A percentile compares a stretch with the other conserved stretches of the same genome.
These are phyloP conservation scores for Xenopus petersii DNA, from an alignment of 2,797 vertebrate genomes.

Conservation along the genomic window DNA sequence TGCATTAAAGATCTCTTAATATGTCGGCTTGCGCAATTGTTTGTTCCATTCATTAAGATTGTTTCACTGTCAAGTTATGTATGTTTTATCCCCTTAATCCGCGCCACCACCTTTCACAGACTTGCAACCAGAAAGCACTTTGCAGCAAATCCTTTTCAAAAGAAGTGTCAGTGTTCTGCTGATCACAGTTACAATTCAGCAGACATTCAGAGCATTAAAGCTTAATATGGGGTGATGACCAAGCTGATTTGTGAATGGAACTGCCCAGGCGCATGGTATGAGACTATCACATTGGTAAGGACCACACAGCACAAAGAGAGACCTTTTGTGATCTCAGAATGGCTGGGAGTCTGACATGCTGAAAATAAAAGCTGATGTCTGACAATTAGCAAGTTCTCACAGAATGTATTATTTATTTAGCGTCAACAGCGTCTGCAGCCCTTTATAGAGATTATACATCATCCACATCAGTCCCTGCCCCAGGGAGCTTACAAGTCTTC, in stretches of 20 bases:
- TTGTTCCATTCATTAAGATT: neutral
- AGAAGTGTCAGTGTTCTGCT: constrained; percentile 15
- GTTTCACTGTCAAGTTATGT: neutral
- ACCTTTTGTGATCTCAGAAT: too few relatives aligned
- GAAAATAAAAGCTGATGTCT: too few relatives aligned
- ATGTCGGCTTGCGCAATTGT: constrained; percentile 3
- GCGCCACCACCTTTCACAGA: neutral
- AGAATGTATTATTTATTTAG: too few relatives aligned
- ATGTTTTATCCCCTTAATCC: neutral
- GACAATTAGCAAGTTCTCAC: too few relatives aligned
- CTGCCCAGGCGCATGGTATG: constrained; percentile 64
- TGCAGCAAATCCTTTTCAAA: neutral
- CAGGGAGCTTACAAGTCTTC: too few relatives aligned
- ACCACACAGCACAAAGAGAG: constrained; percentile 11
- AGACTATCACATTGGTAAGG: constrained; percentile 31
- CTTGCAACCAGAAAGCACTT: neutral
- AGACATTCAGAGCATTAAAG: constrained; percentile 13
- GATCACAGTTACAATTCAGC: constrained; percentile 6
- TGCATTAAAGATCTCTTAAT: neutral
- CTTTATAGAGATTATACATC: too few relatives aligned
- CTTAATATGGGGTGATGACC: constrained; percentile 62
- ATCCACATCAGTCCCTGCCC: too few relatives aligned
- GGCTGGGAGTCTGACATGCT: too few relatives aligned
- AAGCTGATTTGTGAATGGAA: constrained; percentile 68
- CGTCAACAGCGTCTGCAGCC: too few relatives aligned